These are phyloP conservation scores for Achatina immaculata DNA, from an alignment of 1,140 invertebrate species.

Conservation along the genomic window DNA sequence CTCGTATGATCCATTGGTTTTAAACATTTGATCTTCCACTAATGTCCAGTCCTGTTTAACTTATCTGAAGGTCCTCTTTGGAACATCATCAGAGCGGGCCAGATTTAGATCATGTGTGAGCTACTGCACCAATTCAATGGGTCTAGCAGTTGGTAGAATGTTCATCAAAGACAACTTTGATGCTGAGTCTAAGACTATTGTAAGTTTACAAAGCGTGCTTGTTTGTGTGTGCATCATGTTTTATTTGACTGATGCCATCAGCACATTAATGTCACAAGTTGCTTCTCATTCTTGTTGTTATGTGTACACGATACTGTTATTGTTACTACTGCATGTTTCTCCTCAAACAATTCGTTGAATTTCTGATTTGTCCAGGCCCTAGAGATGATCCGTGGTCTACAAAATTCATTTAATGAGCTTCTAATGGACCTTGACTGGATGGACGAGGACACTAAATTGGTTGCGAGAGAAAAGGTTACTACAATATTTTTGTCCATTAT, in stretches of 20 bases:
- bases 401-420: conserved; percentile 87
- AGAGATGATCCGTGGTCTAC: conserved; percentile 89
- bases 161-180: conserved; percentile 91
- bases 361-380: too few species aligned
- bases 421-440: conserved; percentile 90
- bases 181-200: conserved; percentile 80
- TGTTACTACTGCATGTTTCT: too few species aligned
- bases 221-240: conserved; percentile 10
- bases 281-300: too few species aligned
- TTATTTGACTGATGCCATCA: background rate
- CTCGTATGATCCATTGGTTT: too few species aligned
- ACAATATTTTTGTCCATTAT: background rate
- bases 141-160: conserved; percentile 92
- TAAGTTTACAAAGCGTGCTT: conserved; percentile 52
- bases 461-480: conserved; percentile 83
- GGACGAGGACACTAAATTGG: conserved; percentile 85
- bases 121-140: conserved; percentile 85
- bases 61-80: conserved; percentile 75
- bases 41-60: too few species aligned
- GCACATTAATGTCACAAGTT: too few species aligned
- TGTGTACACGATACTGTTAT: too few species aligned
- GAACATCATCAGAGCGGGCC: conserved; percentile 79
- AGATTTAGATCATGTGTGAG: conserved; percentile 86
- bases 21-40: too few species aligned
- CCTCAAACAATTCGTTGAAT: too few species aligned